Base-by-base conservation (phyloP, 1,140 invertebrate genomes). In the Aradophagus sp. region DNA sequence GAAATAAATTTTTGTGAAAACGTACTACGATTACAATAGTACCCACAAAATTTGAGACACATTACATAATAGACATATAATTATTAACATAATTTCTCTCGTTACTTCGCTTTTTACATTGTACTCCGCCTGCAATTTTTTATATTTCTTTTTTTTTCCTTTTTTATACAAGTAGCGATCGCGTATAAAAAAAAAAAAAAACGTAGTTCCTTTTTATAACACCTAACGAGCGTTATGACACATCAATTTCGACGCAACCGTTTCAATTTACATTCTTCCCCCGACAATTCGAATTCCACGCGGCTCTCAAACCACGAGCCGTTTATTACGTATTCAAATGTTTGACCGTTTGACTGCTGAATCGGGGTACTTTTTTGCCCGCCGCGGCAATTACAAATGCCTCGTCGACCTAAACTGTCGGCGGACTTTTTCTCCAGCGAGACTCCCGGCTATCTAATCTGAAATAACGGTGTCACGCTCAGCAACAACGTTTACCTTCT, bases 301-400 rank as follows among this genome's bases (percentile, higher is more conserved):
- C 41, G 55, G 55, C 56, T 16, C 42, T 62, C 56, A 42, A 56
- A 69, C 62, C 32, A 44, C 56, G 26, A 36, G 26, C n/a, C 66
- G 56, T 61, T 69, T 69, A 69, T 69, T 69, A 69, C 42, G 48
- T 56, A 69, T 69, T 69, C 66, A 69, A 69, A 69, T 47, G 56
- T 50, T 62, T 62, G 14, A 50, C 0, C 50, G 50, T 55, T 62
- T 68, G 66, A 62, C 66, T 56, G 66, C 20, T 69, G 66, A 69
- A 69, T 69, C 23, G 56, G 38, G 12, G n/a, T n/a, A n/a, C 10
- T 55, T 68, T 62, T 62, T 53, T 36, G 42, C 56, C 4, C 31
- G 34, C 16, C 19, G 39, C 27, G 34, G 50, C 50, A 61, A 62
- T 62, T 69, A 62, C 56, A 61, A 61, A 50, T 50, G 47, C 47